These are phyloP conservation scores for Hiodon tergisus DNA, from an alignment of 2,113 vertebrate genomes.

Conservation along the genomic window DNA sequence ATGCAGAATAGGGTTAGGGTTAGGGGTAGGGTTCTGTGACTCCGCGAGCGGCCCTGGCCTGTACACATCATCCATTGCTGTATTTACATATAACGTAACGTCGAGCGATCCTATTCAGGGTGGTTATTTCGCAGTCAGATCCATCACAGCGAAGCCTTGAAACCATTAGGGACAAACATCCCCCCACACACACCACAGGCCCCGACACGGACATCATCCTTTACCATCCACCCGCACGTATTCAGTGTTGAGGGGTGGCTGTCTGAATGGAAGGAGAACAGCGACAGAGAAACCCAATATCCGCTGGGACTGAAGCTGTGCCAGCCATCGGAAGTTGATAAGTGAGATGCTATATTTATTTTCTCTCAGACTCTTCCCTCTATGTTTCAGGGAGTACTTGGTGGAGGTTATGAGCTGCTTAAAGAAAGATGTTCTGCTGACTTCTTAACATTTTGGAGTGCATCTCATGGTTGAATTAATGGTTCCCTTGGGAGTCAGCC, in stretches of 20 bases:
- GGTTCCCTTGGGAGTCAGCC: slow-evolving; percentile 77
- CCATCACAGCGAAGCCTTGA: slow-evolving; percentile 75
- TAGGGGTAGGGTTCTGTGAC: no score
- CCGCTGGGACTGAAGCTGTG: slow-evolving; percentile 63
- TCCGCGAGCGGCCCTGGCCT: no score
- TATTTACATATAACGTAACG: slow-evolving; percentile 20
- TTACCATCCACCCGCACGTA: slow-evolving; percentile 74
- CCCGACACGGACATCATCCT: slow-evolving; percentile 45
- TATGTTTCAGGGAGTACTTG: slow-evolving; percentile 53
- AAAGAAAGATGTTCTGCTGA: slow-evolving; percentile 68
- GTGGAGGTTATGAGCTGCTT: slow-evolving; percentile 57
- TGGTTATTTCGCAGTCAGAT: slow-evolving; percentile 78
- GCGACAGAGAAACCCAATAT: slow-evolving; percentile 69
- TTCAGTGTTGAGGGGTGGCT: slow-evolving; percentile 79
- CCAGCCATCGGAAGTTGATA: slow-evolving; percentile 64
- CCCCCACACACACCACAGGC: no score
- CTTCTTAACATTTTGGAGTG: slow-evolving; percentile 65
- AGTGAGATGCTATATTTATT: slow-evolving; percentile 45
- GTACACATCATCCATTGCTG: neutral
- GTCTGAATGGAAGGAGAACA: slow-evolving; percentile 69
- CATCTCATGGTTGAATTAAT: slow-evolving; percentile 77
- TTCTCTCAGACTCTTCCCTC: slow-evolving; percentile 39
- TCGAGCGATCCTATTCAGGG: slow-evolving; percentile 61
- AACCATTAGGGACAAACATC: slow-evolving; percentile 59
- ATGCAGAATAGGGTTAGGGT: no score